Evolutionary conservation across 2,888 invertebrate genomes (phyloP), one percentile per base, ranked within the genome.

Genomic region (Rhopalosiphum nymphaeae): DNA sequence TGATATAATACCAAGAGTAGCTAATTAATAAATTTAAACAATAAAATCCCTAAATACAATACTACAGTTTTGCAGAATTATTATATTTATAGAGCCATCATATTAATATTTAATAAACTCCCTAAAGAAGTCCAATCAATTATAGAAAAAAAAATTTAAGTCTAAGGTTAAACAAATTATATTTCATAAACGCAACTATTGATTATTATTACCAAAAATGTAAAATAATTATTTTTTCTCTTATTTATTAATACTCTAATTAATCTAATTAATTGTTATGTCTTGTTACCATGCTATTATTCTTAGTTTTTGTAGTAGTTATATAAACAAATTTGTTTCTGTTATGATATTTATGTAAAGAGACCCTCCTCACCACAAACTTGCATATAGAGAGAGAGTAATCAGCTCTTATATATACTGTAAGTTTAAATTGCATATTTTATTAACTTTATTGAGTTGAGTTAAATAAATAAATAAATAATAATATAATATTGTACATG

Each of bases 191-290:
- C 36, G 25, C 86, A 44, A 86, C 44, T 86, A 86, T 16, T 86
- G 16, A 86, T 86, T 85, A 86, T 86, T 86, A 86, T 86, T 86
- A 46, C 21, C 67, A n/a, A 13, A 67, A 9, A 26, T 85, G 9
- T 85, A n/a, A n/a, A n/a, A n/a, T 85, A 3, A 13, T 53, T 21
- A n/a, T 3, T 53, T 21, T 16, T 16, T 53, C 13, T 53, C 2
- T 86, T 86, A 25, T 86, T 44, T 86, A 0, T 26, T 42, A n/a
- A 9, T 16, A 86, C 16, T 44, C 44, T 86, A 86, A 86, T 86
- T 86, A 86, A 86, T 44, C 44, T 86, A 86, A 86, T 86, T 86
- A 86, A 86, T 44, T 86, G 7, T 44, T 44, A 86, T 86, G 44
- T 86, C 9, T 86, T 86, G 44, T 86, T 44, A 44, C 44, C 86